A percentile compares a stretch with the other conserved stretches of the same genome.
Conservation (phyloP, 2,113 vertebrate species). For the Nerophis lumbriciformis region DNA sequence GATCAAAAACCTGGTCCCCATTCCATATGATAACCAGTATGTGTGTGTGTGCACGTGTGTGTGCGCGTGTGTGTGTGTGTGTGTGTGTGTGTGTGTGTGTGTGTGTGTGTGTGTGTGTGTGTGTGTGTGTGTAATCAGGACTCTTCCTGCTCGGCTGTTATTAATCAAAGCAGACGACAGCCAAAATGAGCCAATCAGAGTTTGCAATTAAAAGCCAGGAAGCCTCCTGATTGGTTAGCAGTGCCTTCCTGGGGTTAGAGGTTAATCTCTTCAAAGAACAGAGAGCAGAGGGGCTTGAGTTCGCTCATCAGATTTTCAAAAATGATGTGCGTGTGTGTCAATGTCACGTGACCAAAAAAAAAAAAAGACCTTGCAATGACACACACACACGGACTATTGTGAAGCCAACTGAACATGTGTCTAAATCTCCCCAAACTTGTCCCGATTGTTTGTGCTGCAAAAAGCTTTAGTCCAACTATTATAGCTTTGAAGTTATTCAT, state of each 20-base stretch:
- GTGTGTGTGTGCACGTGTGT: neutral
- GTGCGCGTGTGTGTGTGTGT: constrained; percentile 12
- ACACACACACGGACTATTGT: too few relatives aligned
- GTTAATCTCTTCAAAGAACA: constrained; percentile 53
- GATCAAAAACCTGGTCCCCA: too few relatives aligned
- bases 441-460: too few relatives aligned
- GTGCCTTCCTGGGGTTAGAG: constrained; percentile 35
- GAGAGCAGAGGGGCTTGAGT: neutral
- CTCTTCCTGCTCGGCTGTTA: constrained; percentile 44
- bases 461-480: too few relatives aligned
- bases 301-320: constrained; percentile 18
- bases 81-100: neutral
- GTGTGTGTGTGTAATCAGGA: constrained; percentile 38
- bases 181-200: constrained; percentile 51
- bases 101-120: too few relatives aligned
- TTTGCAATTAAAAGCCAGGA: constrained; percentile 51
- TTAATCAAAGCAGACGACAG: constrained; percentile 57
- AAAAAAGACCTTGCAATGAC: neutral
- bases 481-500: too few relatives aligned
- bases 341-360: constrained; percentile 27
- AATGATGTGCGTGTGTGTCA: constrained; percentile 3
- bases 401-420: too few relatives aligned
- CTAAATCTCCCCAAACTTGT: too few relatives aligned
- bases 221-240: constrained; percentile 50
- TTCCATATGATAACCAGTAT: too few relatives aligned